A percentile compares a stretch with the other conserved stretches of the same genome.
Evolutionary conservation across 1,140 invertebrate species (phyloP).

Genomic region (Drosophila albomicans): DNA sequence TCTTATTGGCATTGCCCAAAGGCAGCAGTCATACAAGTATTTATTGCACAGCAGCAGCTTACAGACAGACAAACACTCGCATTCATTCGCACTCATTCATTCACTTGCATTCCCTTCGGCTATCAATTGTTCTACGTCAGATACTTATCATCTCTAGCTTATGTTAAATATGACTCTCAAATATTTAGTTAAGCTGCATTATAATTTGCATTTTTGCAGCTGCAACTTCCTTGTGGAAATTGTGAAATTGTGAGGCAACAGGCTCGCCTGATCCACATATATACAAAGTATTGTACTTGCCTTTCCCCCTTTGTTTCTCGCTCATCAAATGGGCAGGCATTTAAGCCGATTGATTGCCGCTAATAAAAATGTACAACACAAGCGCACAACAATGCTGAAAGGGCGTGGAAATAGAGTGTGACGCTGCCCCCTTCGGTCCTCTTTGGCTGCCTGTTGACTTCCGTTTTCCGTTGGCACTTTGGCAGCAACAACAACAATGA

Average conservation of each 20-base stretch:
- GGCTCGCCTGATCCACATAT: conserved; percentile 8
- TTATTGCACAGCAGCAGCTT: neutral
- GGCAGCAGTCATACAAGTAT: neutral
- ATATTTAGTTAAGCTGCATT: neutral
- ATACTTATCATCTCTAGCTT: neutral
- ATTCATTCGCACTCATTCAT: neutral
- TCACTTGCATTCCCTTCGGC: neutral
- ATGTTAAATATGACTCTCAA: neutral
- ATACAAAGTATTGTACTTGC: neutral
- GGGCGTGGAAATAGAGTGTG: neutral
- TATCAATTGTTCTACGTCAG: neutral
- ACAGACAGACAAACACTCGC: neutral
- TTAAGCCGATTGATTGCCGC: conserved; percentile 79
- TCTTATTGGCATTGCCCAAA: neutral
- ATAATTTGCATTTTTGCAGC: neutral
- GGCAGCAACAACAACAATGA: conserved; percentile 27
- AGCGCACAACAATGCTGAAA: conserved; percentile 59
- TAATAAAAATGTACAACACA: conserved; percentile 73
- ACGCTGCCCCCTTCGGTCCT: too few species aligned
- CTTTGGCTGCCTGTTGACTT: conserved; percentile 16
- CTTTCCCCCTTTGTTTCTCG: neutral
- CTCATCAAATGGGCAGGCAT: conserved; percentile 27
- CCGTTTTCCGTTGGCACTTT: conserved; percentile 66
- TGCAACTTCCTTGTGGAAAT: conserved; percentile 26
- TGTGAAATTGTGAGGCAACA: conserved; percentile 20